Conservation (phyloP, 2,113 vertebrate genomes). For the Pristiophorus japonicus region DNA sequence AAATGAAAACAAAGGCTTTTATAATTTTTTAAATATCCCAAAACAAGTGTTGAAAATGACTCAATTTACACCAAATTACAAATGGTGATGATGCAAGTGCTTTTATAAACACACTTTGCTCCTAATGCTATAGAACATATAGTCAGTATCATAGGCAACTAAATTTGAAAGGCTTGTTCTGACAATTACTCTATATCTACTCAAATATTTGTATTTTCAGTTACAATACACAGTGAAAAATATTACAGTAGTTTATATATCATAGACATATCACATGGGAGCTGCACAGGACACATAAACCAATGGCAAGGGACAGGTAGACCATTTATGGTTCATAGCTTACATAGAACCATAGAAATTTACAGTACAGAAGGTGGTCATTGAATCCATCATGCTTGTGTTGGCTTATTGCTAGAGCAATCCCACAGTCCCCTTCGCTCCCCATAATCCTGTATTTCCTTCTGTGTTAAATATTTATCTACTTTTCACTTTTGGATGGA, state of each 20-base stretch:
- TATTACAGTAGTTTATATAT: not conserved
- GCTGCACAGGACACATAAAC: not conserved
- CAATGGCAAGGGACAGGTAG: not conserved
- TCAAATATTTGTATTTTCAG: not conserved
- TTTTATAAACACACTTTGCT: not conserved
- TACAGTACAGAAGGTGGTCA: not conserved
- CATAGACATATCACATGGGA: not conserved
- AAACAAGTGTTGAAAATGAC: not conserved
- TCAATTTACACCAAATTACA: not conserved
- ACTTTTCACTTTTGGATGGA: not conserved
- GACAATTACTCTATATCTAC: not conserved
- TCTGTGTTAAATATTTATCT: not conserved
- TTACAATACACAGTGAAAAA: not conserved
- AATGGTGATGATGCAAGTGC: not conserved
- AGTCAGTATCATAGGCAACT: not conserved
- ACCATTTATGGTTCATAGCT: not conserved
- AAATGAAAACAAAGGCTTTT: conserved; percentile 5
- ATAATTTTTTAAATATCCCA: not conserved
- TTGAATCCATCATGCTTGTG: not conserved
- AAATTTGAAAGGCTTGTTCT: not conserved
- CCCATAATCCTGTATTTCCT: not conserved
- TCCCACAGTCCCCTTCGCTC: not conserved
- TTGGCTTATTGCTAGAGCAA: not conserved
- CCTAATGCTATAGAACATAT: not conserved
- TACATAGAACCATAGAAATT: not conserved